Evolutionary conservation across 2,797 vertebrate genomes (phyloP).

Genomic region (Megalops cyprinoides): DNA sequence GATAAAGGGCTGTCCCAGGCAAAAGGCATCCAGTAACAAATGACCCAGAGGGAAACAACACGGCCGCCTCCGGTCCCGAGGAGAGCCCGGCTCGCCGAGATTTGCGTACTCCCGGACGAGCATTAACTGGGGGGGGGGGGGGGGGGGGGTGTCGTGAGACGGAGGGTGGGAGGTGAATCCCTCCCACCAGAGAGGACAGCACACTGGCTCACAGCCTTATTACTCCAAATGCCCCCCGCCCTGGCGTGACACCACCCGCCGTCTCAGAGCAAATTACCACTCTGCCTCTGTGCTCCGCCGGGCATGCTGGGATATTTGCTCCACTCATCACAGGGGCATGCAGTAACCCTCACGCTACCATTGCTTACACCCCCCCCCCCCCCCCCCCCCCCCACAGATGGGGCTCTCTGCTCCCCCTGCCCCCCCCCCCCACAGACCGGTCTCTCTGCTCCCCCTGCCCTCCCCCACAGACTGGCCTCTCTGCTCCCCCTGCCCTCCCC

Average conservation of each 20-base stretch:
- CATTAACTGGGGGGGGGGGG: constrained; percentile 15
- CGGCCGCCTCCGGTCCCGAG: not conserved
- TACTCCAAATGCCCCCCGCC: not conserved
- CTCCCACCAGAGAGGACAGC: not conserved
- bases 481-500: too few species aligned
- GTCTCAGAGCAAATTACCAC: constrained; percentile 8
- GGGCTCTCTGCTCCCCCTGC: too few species aligned
- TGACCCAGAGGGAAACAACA: not conserved
- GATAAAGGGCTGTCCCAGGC: not conserved
- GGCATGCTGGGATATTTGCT: not conserved
- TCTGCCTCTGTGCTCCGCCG: not conserved
- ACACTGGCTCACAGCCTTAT: not conserved
- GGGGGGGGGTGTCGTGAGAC: not conserved
- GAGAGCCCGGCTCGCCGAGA: not conserved
- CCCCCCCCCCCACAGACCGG: too few species aligned
- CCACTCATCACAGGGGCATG: not conserved
- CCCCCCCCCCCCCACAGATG: too few species aligned
- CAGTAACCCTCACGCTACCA: not conserved
- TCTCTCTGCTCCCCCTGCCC: too few species aligned
- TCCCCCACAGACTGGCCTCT: too few species aligned
- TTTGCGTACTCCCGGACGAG: not conserved
- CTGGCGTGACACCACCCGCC: not conserved
- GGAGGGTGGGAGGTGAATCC: constrained; percentile 11
- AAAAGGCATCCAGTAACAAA: not conserved
- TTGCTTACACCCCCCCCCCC: too few species aligned